Percentiles rank a stretch among this genome's conserved stretches.
Conservation (phyloP, 2,797 vertebrate genomes). For the Betta splendens region DNA sequence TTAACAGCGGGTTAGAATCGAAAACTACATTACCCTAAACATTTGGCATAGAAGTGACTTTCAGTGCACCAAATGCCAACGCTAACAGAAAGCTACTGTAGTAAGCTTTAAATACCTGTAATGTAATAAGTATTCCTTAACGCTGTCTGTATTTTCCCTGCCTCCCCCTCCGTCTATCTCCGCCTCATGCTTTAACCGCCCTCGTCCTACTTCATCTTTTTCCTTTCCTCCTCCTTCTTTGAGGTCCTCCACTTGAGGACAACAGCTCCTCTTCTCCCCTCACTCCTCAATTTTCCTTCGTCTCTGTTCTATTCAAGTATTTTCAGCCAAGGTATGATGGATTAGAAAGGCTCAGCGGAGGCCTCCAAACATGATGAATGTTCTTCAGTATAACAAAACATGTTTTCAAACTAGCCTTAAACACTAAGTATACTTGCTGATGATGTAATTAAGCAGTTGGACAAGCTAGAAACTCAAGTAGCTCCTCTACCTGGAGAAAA, state of each 20-base stretch:
- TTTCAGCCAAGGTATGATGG: slow-evolving; percentile 42
- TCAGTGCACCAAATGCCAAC: neutral
- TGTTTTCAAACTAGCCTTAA: slow-evolving; percentile 39
- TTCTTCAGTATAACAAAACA: slow-evolving; percentile 41
- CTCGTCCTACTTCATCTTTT: slow-evolving; percentile 23
- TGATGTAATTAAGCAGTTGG: slow-evolving; percentile 33
- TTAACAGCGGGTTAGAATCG: neutral
- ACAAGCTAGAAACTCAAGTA: slow-evolving; percentile 8
- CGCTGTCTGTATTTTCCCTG: neutral
- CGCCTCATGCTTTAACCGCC: slow-evolving; percentile 23
- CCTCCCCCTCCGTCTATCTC: slow-evolving; percentile 1
- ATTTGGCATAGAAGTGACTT: too few species aligned
- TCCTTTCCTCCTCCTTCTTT: slow-evolving; percentile 1
- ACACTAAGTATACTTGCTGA: slow-evolving; percentile 26
- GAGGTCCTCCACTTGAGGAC: slow-evolving; percentile 5
- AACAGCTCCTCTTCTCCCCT: slow-evolving; percentile 16
- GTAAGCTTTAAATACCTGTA: slow-evolving; percentile 18
- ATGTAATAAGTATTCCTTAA: neutral
- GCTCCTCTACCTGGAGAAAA: slow-evolving; percentile 1
- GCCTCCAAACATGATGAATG: slow-evolving; percentile 48
- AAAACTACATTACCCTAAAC: neutral
- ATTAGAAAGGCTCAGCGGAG: slow-evolving; percentile 47
- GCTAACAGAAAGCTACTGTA: slow-evolving; percentile 3
- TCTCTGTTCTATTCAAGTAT: slow-evolving; percentile 41
- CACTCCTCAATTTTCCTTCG: slow-evolving; percentile 13